These are phyloP conservation scores for Wiebesia pumilae DNA, from an alignment of 1,140 invertebrate genomes.

Conservation along the genomic window DNA sequence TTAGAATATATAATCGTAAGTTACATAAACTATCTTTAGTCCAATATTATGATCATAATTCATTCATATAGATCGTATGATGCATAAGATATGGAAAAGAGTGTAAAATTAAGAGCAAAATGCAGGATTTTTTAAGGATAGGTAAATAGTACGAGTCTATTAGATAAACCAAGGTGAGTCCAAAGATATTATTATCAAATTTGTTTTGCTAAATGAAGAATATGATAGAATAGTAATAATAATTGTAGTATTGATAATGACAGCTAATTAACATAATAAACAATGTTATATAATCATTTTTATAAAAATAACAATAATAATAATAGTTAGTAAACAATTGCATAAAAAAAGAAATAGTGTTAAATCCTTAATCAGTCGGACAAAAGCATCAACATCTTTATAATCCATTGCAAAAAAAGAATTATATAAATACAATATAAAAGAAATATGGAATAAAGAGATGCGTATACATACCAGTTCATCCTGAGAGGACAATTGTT, in stretches of 20 bases:
- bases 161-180: too few relatives aligned
- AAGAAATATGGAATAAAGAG: background rate
- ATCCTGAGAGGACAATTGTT: conserved; percentile 69
- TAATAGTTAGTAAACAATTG: background rate
- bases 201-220: too few relatives aligned
- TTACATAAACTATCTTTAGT: background rate
- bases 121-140: background rate
- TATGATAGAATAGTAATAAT: too few relatives aligned
- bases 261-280: too few relatives aligned
- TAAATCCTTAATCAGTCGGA: background rate
- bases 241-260: too few relatives aligned
- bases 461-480: conserved; percentile 62
- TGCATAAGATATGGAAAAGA: background rate
- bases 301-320: background rate
- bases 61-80: background rate
- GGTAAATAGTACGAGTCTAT: too few relatives aligned
- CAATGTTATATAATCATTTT: background rate
- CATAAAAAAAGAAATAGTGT: background rate
- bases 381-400: background rate
- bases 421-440: background rate
- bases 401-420: background rate
- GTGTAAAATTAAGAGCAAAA: background rate
- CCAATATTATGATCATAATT: background rate
- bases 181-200: too few relatives aligned
- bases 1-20: background rate